Base-by-base conservation (phyloP, 1,140 invertebrate species). In the Lasaia peninsularis region DNA sequence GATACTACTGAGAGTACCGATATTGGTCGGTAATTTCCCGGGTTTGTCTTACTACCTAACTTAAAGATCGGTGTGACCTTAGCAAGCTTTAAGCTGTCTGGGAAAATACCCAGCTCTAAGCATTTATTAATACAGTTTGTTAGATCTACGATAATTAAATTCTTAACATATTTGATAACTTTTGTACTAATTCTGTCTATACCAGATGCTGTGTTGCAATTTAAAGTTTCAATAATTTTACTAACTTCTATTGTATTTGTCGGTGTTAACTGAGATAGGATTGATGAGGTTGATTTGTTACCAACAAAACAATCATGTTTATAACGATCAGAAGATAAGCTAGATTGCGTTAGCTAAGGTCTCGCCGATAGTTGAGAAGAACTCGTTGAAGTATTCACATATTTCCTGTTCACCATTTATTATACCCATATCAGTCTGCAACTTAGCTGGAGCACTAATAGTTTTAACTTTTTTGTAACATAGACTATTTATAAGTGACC, bases 301-400 rank as follows among this genome's bases (percentile, higher is more conserved):
- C 34, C n/a, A 14, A 35, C 14, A 12, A 12, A 35, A 11, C n/a
- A 1, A 35, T 12, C 14, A 14, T 11, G 34, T 14, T 35, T n/a
- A 12, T 35, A 5, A 6, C 14, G 6, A 12, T 1, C 14, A 6
- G 2, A 1, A 35, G 34, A 6, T 35, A n/a, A n/a, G n/a, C n/a
- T n/a, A n/a, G n/a, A 35, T 61, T 58, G 58, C 6, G 8, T 65
- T 62, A 20, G 59, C 59, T 48, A 65, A 31, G 2, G 50, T n/a
- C 0, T 14, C 8, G 14, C 57, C 62, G 11, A 69, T 49, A 24
- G 50, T 20, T 28, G 56, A 52, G 28, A 71, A 67, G 34, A 61
- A 67, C 11, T 4, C 31, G 16, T 71, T 71, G 60, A 71, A 67
- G 11, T 12, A 9, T 21, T 67, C 14, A 56, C 68, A 70, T 12